phyloP scores from a whole-genome alignment of 2,797 vertebrate species.

The Monodelphis domestica region DNA sequence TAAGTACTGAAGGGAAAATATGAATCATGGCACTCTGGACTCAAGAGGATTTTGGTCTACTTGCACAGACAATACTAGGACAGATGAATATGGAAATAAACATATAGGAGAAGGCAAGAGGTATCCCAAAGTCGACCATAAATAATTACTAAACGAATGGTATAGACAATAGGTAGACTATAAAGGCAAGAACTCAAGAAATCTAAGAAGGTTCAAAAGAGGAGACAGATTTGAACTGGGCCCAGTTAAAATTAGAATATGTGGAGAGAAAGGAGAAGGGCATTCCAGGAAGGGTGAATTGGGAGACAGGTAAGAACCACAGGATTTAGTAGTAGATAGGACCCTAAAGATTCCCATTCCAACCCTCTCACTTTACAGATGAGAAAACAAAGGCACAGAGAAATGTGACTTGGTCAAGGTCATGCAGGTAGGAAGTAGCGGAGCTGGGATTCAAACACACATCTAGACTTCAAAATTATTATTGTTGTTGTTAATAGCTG shows the following conservation, averaged over 20 bases:
- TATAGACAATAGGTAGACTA: not conserved
- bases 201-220: not conserved
- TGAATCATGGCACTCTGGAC: not conserved
- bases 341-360: not conserved
- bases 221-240: not conserved
- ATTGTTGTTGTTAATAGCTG: not conserved
- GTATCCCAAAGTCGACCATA: not conserved
- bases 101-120: not conserved
- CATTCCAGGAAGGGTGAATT: not conserved
- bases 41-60: not conserved
- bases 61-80: not conserved
- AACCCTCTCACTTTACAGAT: not conserved
- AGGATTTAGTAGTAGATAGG: not conserved
- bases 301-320: not conserved
- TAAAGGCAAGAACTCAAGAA: not conserved
- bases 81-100: not conserved
- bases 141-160: not conserved
- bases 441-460: not conserved
- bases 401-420: not conserved
- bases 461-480: not conserved
- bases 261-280: not conserved
- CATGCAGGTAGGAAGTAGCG: not conserved
- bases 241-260: not conserved
- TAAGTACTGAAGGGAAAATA: not conserved
- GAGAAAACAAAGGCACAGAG: not conserved